Base-by-base conservation (phyloP, 1,140 invertebrate genomes). In the Intoshia linei region DNA sequence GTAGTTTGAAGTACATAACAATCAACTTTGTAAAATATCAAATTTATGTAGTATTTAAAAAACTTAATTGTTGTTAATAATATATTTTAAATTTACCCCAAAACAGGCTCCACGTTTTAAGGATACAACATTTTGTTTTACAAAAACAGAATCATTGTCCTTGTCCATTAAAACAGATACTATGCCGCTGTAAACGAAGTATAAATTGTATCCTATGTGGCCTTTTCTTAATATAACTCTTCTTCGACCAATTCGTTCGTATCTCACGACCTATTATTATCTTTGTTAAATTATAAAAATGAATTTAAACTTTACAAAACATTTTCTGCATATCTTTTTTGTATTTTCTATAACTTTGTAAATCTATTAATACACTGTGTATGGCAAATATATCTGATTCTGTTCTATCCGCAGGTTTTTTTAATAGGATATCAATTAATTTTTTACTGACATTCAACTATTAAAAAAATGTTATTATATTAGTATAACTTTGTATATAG, bases 71-170 rank as follows among this genome's bases (percentile, higher is more conserved):
- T 11, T 7, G 17, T 13, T 7, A 17, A 32, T 2, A 7, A 15
- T 30, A 32, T n/a, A n/a, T n/a, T n/a, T n/a, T n/a, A n/a, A n/a
- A n/a, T 38, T 40, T 23, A 42, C 41, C 38, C 41, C 41, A 24
- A 42, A 42, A 23, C 37, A 39, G 11, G 37, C 37, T 11, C 41
- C 41, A n/a, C 35, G 39, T 4, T 22, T 19, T 14, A 42, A 38
- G 5, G 27, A n/a, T 11, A 38, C 22, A 7, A 40, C 18, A 17
- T 30, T n/a, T n/a, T 18, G 14, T 14, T 32, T 34, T 21, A 21
- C 19, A 19, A 35, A 40, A 1, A 40, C 19, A 18, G 20, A 23
- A 4, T 17, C 17, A 27, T 36, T 23, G 17, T 36, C 41, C 20
- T 20, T 30, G 15, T 42, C 41, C 24, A 42, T 4, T 2, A 42